Conservation (phyloP, 2,797 vertebrate species). For the Pseudochirops corinnae region DNA sequence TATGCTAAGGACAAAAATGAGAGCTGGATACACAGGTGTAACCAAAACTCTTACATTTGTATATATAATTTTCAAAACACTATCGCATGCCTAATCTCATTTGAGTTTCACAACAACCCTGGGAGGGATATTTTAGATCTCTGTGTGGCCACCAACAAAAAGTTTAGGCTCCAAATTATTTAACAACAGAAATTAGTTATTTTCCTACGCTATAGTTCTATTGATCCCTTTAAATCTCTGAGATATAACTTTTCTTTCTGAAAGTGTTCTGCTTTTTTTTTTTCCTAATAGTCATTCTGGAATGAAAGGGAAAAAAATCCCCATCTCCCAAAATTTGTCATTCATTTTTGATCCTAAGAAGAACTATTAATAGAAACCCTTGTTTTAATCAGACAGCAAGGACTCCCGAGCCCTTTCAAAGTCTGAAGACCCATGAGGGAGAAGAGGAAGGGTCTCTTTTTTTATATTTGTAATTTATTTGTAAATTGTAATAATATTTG, state of each 20-base stretch:
- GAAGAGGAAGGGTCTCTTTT: neutral
- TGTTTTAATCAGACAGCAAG: neutral
- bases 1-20: neutral
- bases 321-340: neutral
- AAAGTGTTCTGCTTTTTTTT: constrained; percentile 33
- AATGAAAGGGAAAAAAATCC: neutral
- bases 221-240: neutral
- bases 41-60: neutral
- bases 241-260: neutral
- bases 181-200: neutral
- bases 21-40: neutral
- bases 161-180: neutral
- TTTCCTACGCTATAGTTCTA: neutral
- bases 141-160: neutral
- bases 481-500: neutral
- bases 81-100: neutral
- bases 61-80: neutral
- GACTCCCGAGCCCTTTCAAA: constrained; percentile 12
- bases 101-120: neutral
- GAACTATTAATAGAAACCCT: constrained; percentile 7
- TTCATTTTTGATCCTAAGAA: constrained; percentile 47
- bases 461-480: no score
- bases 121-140: neutral
- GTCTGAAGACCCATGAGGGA: neutral
- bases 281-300: neutral